Percentiles rank a stretch among this genome's conserved stretches.
Conservation (phyloP, 2,113 vertebrate species). For the Columbina picui region DNA sequence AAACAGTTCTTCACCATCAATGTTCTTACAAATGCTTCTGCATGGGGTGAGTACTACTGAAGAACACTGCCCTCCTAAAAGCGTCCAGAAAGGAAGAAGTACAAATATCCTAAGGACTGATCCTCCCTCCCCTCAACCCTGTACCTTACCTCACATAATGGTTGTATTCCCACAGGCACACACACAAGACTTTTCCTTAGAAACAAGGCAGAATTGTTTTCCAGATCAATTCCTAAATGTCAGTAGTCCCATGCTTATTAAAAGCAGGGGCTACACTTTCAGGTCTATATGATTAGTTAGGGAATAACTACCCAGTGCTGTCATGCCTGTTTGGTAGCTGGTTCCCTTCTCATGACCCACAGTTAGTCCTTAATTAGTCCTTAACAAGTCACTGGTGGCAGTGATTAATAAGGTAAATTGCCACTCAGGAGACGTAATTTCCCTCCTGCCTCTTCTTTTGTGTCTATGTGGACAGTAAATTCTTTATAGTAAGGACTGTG, state of each 20-base stretch:
- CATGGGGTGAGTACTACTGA: background rate
- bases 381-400: constrained; percentile 9
- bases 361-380: constrained; percentile 15
- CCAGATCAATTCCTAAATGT: background rate
- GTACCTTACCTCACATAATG: background rate
- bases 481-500: background rate
- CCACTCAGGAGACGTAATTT: background rate
- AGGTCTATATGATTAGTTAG: background rate
- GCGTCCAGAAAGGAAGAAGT: background rate
- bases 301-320: background rate
- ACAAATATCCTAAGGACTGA: background rate
- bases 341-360: background rate
- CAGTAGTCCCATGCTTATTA: background rate
- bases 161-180: background rate
- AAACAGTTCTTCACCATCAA: background rate
- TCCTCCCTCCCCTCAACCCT: background rate
- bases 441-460: background rate
- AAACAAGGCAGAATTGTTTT: background rate
- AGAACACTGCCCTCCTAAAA: background rate
- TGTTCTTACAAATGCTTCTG: background rate
- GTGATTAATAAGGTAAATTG: constrained; percentile 40
- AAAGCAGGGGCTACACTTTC: background rate
- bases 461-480: background rate
- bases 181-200: background rate
- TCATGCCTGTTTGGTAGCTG: background rate